Percentiles rank a stretch among this genome's conserved stretches.
These are phyloP conservation scores for Paramormyrops kingsleyae DNA, from an alignment of 2,113 vertebrate species.

Conservation along the genomic window DNA sequence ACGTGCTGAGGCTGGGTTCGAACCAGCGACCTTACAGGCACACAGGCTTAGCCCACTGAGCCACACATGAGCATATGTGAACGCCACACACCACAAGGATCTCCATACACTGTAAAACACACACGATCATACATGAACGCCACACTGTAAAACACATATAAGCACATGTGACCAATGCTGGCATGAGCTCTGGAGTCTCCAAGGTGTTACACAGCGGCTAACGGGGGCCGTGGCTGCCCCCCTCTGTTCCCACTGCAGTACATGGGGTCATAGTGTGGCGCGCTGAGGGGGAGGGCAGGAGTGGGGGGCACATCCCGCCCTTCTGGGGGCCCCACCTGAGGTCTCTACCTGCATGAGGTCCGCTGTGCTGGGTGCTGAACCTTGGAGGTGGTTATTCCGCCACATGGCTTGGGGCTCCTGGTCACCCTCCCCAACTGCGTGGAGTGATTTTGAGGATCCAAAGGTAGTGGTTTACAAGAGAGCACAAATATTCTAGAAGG, in stretches of 20 bases:
- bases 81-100: no score
- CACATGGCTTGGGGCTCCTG: not conserved
- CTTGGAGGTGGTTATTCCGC: not conserved
- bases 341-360: not conserved
- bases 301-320: not conserved
- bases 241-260: not conserved
- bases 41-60: no score
- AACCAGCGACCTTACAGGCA: no score
- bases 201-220: not conserved
- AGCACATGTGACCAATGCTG: not conserved
- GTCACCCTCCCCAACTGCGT: not conserved
- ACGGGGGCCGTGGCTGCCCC: no score
- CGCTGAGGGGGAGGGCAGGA: not conserved
- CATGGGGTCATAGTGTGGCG: not conserved
- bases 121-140: no score
- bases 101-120: no score
- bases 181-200: not conserved
- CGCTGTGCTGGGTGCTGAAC: not conserved
- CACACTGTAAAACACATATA: not conserved
- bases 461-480: no score
- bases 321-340: not conserved
- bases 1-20: no score
- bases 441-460: not conserved
- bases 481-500: not conserved
- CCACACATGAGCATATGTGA: no score